These are phyloP conservation scores for Prorops nasuta DNA, from an alignment of 1,140 invertebrate genomes.

Conservation along the genomic window DNA sequence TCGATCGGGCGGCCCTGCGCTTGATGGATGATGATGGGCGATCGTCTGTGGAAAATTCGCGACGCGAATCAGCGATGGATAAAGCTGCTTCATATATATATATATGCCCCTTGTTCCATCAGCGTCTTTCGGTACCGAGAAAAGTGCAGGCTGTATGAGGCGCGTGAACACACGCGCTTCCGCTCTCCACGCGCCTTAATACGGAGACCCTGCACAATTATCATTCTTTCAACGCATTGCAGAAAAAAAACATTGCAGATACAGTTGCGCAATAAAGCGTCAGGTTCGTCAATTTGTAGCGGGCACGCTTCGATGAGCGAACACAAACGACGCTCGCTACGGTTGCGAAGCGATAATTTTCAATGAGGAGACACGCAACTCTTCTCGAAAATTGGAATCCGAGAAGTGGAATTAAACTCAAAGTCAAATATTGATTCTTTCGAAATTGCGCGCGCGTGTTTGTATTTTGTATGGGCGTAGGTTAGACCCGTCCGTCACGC, in stretches of 20 bases:
- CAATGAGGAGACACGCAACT: not conserved
- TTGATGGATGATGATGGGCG: slow-evolving; percentile 50
- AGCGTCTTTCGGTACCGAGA: not conserved
- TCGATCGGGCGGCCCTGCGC: too few species aligned
- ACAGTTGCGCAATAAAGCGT: not conserved
- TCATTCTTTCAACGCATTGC: too few species aligned
- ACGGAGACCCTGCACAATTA: not conserved
- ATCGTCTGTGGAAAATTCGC: slow-evolving; percentile 51
- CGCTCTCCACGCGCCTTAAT: slow-evolving; percentile 34
- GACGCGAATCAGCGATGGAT: slow-evolving; percentile 29
- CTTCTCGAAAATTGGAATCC: not conserved
- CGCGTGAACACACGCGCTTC: slow-evolving; percentile 25
- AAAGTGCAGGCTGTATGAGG: not conserved
- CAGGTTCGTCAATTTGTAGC: not conserved
- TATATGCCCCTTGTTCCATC: slow-evolving; percentile 24
- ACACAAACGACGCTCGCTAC: too few species aligned
- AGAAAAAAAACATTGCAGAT: too few species aligned
- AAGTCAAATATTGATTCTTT: slow-evolving; percentile 53
- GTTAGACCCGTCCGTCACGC: too few species aligned
- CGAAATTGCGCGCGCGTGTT: slow-evolving; percentile 20
- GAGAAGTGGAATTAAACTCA: slow-evolving; percentile 12
- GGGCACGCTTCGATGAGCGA: too few species aligned
- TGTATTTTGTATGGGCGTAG: too few species aligned
- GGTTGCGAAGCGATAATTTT: too few species aligned
- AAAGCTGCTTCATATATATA: not conserved